These are phyloP conservation scores for Thelaira solivaga DNA, from an alignment of 2,888 invertebrate genomes.

Conservation along the genomic window DNA sequence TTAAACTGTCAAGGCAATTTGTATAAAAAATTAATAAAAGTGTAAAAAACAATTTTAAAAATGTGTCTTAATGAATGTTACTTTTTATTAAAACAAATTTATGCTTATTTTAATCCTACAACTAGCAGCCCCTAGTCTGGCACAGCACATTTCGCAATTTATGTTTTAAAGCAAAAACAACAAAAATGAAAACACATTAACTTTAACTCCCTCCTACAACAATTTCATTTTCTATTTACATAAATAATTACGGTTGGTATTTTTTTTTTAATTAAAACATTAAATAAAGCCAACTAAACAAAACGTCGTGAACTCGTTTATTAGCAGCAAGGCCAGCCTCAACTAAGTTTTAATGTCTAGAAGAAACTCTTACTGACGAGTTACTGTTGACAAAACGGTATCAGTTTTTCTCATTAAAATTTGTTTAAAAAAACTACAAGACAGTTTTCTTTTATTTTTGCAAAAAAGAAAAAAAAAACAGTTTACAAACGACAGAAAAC, in stretches of 20 bases:
- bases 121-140: no score
- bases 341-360: not conserved
- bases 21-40: no score
- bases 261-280: conserved; percentile 39
- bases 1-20: no score
- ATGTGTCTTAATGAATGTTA: no score
- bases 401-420: conserved; percentile 39
- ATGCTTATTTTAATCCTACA: no score
- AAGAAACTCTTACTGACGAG: not conserved
- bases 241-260: conserved; percentile 19
- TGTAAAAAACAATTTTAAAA: no score
- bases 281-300: conserved; percentile 10
- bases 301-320: not conserved
- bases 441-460: conserved; percentile 4
- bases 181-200: conserved; percentile 1
- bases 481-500: conserved; percentile 11
- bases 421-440: conserved; percentile 21
- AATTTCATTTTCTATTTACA: not conserved
- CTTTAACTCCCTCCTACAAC: not conserved
- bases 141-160: no score
- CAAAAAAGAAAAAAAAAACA: no score
- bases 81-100: no score
- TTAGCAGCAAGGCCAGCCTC: not conserved
- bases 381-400: conserved; percentile 61
- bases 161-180: no score